These are phyloP conservation scores for Drosophila neocordata DNA, from an alignment of 1,140 invertebrate genomes.

Conservation along the genomic window DNA sequence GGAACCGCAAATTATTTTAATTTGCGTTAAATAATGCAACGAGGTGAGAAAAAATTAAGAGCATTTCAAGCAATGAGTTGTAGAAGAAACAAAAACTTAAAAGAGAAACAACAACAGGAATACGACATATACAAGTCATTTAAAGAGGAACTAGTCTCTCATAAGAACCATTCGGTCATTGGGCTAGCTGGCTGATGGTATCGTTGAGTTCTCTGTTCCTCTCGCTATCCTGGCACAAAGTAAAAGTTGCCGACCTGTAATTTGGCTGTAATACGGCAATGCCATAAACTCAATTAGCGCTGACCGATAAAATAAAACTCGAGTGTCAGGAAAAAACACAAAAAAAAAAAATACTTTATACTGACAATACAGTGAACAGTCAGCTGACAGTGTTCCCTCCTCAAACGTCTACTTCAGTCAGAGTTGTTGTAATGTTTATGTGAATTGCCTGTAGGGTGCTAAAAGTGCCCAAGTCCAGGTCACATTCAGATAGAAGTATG, in stretches of 20 bases:
- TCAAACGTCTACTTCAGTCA: constrained; percentile 52
- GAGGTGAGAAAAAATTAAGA: constrained; percentile 81
- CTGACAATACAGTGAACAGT: constrained; percentile 11
- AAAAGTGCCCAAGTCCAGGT: constrained; percentile 46
- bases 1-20: constrained; percentile 81
- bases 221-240: constrained; percentile 76
- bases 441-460: constrained; percentile 69
- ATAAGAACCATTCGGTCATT: constrained; percentile 19
- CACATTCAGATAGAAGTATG: neutral
- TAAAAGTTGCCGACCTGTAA: constrained; percentile 81
- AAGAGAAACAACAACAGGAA: constrained; percentile 15
- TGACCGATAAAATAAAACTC: constrained; percentile 55
- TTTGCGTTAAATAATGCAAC: constrained; percentile 81
- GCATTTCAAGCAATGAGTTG: constrained; percentile 53
- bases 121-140: constrained; percentile 12
- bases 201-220: constrained; percentile 28
- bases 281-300: constrained; percentile 79
- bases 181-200: neutral
- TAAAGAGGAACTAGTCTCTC: constrained; percentile 1
- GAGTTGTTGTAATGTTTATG: constrained; percentile 53
- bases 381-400: constrained; percentile 61
- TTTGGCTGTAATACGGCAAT: constrained; percentile 79
- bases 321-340: constrained; percentile 56
- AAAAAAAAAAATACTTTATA: constrained; percentile 18
- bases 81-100: constrained; percentile 27